phyloP scores from a whole-genome alignment of 1,140 invertebrate species.

The Coptotermes formosanus region DNA sequence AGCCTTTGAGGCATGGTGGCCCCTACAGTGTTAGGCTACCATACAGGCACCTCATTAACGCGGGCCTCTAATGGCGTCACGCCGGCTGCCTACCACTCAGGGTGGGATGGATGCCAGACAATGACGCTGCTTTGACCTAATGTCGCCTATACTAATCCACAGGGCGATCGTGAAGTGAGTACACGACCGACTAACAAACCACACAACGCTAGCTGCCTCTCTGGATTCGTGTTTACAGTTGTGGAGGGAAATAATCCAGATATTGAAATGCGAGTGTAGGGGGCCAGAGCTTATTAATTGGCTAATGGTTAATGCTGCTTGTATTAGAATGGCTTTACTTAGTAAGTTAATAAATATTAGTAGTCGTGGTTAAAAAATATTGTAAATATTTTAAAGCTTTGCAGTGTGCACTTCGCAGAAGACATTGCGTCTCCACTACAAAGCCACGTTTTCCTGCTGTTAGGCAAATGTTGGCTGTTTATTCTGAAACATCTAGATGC shows the following conservation, averaged over 20 bases:
- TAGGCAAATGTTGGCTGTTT: no score
- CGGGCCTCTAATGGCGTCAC: constrained; percentile 15
- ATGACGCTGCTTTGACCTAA: constrained; percentile 10
- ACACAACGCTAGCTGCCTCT: not conserved
- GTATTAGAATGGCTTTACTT: not conserved
- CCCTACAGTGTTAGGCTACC: constrained; percentile 11
- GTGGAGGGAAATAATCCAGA: not conserved
- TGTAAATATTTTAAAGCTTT: no score
- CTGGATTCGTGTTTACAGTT: not conserved
- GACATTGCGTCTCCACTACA: no score
- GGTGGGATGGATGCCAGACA: constrained; percentile 12
- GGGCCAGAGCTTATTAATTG: not conserved
- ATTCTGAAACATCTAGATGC: no score
- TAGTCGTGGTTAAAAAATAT: no score
- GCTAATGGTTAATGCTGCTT: not conserved
- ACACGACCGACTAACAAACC: not conserved
- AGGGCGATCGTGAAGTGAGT: not conserved
- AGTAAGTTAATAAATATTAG: no score
- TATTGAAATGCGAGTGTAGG: not conserved
- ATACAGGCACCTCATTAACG: not conserved
- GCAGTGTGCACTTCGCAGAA: no score
- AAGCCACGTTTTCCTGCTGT: no score
- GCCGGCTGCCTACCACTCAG: constrained; percentile 6
- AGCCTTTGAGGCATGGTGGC: not conserved
- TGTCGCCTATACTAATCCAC: constrained; percentile 9